Evolutionary conservation across 2,888 invertebrate species (phyloP).

Genomic region (Chromoteleia sp.): DNA sequence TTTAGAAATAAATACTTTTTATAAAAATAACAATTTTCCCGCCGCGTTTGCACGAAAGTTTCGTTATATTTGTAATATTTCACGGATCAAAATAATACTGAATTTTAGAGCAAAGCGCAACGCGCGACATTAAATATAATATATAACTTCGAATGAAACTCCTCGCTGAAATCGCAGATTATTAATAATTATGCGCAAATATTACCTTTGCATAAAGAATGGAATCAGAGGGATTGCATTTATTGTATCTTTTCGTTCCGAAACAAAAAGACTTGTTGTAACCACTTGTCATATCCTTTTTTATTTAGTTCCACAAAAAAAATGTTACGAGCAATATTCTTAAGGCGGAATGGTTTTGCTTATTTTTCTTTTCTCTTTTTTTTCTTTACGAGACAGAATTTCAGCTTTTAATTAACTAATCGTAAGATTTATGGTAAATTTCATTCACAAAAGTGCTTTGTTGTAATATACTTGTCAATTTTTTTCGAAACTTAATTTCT

Average conservation of each 20-base stretch:
- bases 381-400: neutral
- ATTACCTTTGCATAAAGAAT: neutral
- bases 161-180: neutral
- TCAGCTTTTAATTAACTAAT: constrained; percentile 1
- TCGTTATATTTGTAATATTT: too few species aligned
- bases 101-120: neutral
- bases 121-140: too few species aligned
- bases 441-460: neutral
- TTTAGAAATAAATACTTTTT: constrained; percentile 33
- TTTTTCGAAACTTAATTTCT: neutral
- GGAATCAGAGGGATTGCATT: too few species aligned
- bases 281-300: constrained; percentile 16
- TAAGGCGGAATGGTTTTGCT: constrained; percentile 3
- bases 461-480: neutral
- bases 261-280: constrained; percentile 14
- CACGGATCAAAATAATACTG: neutral
- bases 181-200: constrained; percentile 1
- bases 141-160: neutral
- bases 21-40: neutral
- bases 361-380: neutral
- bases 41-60: too few species aligned
- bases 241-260: constrained; percentile 12
- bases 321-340: constrained; percentile 12
- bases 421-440: neutral
- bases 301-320: constrained; percentile 13